Conservation (phyloP, 2,888 invertebrate species). For the Thera obeliscata region DNA sequence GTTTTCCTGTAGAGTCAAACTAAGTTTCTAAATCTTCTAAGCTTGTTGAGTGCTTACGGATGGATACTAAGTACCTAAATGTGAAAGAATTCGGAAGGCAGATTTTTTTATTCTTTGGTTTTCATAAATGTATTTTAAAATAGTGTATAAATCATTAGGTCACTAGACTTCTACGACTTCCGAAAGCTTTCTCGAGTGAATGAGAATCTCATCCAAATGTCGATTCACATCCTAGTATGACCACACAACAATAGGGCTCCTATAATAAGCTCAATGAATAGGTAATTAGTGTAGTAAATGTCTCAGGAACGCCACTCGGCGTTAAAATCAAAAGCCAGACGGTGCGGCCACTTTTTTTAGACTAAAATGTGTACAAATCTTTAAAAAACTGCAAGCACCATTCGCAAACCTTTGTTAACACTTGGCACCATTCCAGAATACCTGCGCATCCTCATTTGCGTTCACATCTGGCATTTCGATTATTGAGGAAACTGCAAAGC, state of each 20-base stretch:
- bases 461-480: slow-evolving; percentile 25
- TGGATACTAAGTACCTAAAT: too few species aligned
- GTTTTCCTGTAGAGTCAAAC: neutral
- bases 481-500: slow-evolving; percentile 25
- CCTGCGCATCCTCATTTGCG: slow-evolving; percentile 22
- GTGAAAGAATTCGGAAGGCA: too few species aligned
- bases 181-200: too few species aligned
- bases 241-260: neutral
- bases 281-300: neutral
- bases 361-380: neutral
- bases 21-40: neutral
- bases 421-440: slow-evolving; percentile 28
- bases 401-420: slow-evolving; percentile 10
- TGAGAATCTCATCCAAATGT: too few species aligned
- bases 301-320: neutral
- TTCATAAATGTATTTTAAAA: too few species aligned
- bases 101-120: too few species aligned
- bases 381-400: neutral
- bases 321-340: neutral
- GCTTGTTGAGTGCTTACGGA: too few species aligned
- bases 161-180: too few species aligned
- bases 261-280: neutral
- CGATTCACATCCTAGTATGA: too few species aligned
- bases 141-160: too few species aligned
- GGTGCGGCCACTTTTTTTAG: neutral